Percentiles rank a stretch among this genome's conserved stretches.
phyloP scores from a whole-genome alignment of 2,797 vertebrate species.

The Ctenochaetus hawaiiensis region DNA sequence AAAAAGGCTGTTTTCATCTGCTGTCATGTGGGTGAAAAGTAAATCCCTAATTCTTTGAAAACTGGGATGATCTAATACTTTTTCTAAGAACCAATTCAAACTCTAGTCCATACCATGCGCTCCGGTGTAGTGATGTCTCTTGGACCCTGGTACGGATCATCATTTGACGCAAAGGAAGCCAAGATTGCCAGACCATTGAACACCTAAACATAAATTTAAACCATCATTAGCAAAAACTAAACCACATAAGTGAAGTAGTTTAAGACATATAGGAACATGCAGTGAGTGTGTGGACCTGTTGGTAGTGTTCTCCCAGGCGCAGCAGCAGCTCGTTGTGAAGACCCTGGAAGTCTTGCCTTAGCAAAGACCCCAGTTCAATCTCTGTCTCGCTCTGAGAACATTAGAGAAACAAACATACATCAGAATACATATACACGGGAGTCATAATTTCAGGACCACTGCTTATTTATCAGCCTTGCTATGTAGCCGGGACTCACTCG shows the following conservation, averaged over 20 bases:
- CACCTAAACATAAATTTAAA: constrained; percentile 61
- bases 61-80: too few relatives aligned
- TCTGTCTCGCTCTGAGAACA: constrained; percentile 93
- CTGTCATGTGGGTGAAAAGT: too few relatives aligned
- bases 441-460: too few relatives aligned
- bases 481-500: neutral
- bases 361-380: constrained; percentile 95
- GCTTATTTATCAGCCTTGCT: neutral
- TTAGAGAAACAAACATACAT: neutral
- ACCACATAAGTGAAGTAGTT: neutral
- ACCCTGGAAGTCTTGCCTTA: constrained; percentile 98
- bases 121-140: constrained; percentile 92
- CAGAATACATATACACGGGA: neutral
- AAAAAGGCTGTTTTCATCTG: too few relatives aligned
- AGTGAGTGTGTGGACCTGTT: constrained; percentile 85
- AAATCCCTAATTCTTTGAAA: too few relatives aligned
- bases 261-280: neutral
- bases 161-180: constrained; percentile 94
- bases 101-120: constrained; percentile 86
- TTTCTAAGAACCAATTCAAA: neutral
- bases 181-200: constrained; percentile 97
- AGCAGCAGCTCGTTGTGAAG: constrained; percentile 96
- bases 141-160: constrained; percentile 94
- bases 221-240: neutral
- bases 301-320: constrained; percentile 96